Evolutionary conservation across 2,888 invertebrate genomes (phyloP).

Genomic region (Leucozona laternaria): DNA sequence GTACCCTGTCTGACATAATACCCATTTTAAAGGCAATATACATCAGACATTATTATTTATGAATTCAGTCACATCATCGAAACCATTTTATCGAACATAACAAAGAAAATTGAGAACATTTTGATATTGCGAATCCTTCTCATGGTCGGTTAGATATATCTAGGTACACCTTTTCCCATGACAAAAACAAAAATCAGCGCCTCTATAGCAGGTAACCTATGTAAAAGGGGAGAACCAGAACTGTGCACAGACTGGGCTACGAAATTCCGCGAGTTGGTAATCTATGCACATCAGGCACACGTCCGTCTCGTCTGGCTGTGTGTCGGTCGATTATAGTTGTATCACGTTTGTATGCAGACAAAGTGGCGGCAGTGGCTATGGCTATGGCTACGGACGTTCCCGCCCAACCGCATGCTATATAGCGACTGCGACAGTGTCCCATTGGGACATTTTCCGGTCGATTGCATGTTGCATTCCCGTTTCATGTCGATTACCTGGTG

Average conservation of each 20-base stretch:
- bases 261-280: slow-evolving; percentile 36
- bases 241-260: not conserved
- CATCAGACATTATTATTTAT: not conserved
- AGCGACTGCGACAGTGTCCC: slow-evolving; percentile 63
- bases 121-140: slow-evolving; percentile 46
- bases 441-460: slow-evolving; percentile 72
- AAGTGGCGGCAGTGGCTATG: slow-evolving; percentile 38
- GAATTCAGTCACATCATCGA: not conserved
- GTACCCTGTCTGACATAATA: not conserved
- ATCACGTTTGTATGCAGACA: slow-evolving; percentile 24
- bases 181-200: not conserved
- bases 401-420: slow-evolving; percentile 32
- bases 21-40: not conserved
- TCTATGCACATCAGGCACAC: slow-evolving; percentile 36
- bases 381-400: slow-evolving; percentile 39
- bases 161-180: not conserved
- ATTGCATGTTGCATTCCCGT: slow-evolving; percentile 76
- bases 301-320: not conserved
- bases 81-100: not conserved
- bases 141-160: slow-evolving; percentile 24
- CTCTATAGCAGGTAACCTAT: too few relatives aligned
- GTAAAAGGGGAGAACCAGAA: slow-evolving; percentile 6
- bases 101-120: not conserved
- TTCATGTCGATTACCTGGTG: slow-evolving; percentile 76
- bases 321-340: not conserved